These are phyloP conservation scores for Margarornis squamiger DNA, from an alignment of 2,797 vertebrate species.

Conservation along the genomic window DNA sequence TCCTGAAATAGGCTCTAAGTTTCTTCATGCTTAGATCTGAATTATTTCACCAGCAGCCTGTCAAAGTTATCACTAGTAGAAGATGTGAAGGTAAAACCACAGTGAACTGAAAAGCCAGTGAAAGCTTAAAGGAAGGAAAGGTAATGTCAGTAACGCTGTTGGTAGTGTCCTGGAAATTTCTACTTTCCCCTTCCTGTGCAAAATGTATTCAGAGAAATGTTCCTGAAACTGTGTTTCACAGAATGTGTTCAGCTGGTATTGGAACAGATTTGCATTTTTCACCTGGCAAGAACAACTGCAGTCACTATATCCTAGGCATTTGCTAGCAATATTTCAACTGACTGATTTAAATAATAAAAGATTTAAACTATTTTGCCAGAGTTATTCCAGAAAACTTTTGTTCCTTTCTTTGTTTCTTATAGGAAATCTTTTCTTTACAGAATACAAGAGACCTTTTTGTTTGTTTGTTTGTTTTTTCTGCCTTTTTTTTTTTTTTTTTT, in stretches of 20 bases:
- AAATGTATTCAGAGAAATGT: background rate
- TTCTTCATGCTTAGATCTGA: background rate
- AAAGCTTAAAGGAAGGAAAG: background rate
- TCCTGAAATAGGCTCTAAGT: background rate
- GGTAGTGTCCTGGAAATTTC: background rate
- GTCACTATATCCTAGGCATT: background rate
- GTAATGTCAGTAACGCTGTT: background rate
- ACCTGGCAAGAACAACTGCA: background rate
- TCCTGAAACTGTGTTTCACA: background rate
- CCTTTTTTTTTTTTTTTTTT: background rate
- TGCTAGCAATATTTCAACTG: background rate
- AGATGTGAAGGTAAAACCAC: background rate
- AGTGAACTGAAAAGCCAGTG: background rate
- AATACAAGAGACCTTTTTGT: background rate
- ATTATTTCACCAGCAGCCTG: background rate
- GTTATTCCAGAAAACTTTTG: background rate
- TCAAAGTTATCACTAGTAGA: background rate
- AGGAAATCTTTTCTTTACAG: accelerated
- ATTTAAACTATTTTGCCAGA: background rate
- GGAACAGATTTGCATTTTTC: background rate
- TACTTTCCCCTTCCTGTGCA: background rate
- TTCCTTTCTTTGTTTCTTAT: background rate
- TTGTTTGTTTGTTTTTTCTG: background rate
- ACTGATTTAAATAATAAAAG: background rate
- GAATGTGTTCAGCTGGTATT: background rate